Evolutionary conservation across 2,113 vertebrate genomes (phyloP), one percentile per base, ranked within the genome.

Genomic region (Lethenteron reissneri): DNA sequence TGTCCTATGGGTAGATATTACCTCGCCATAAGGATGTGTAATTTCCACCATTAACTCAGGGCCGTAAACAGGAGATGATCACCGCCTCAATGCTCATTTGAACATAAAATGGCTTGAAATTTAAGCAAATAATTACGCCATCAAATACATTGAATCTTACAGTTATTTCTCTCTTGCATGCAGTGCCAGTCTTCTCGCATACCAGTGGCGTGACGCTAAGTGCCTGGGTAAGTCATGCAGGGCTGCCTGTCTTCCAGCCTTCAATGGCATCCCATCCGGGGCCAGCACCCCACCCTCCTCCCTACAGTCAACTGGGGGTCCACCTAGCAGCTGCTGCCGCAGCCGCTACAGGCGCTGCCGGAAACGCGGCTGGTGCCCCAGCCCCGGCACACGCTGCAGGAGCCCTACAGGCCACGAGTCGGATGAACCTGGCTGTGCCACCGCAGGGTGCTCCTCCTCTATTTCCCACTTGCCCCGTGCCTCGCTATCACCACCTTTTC

Each of bases 401-500:
- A n/a, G n/a, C 64, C 10, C 25, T 68, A n/a, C 64, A 89, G 77
- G 86, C 84, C 57, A 89, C 84, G 2, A 92, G 94, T 11, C 41
- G 41, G 41, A 41, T 41, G 41, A 41, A n/a, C 9, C n/a, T 68
- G n/a, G 64, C 64, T 25, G 25, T 11, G 9, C 11, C 64, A 10
- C 25, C 25, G n/a, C 64, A 89, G 77, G 86, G 85, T 58, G 89
- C 84, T 2, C 92, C 92, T 11, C 92, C 94, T 0, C 85, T 88
- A 1, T 97, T 99, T 78, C 91, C 94, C 1, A 90, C 92, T 57
- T 99, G 95, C 79, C 94, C 97, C 84, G 94, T 99, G 89, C 92
- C 94, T 0, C 84, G 94, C 73, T 99, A 97, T 78, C 94, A 99
- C 77, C 94, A 97, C 78, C 97, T 96, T 79, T 99, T 99, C 73